These are phyloP conservation scores for Clarias fuscus DNA, from an alignment of 2,797 vertebrate species.

Conservation along the genomic window DNA sequence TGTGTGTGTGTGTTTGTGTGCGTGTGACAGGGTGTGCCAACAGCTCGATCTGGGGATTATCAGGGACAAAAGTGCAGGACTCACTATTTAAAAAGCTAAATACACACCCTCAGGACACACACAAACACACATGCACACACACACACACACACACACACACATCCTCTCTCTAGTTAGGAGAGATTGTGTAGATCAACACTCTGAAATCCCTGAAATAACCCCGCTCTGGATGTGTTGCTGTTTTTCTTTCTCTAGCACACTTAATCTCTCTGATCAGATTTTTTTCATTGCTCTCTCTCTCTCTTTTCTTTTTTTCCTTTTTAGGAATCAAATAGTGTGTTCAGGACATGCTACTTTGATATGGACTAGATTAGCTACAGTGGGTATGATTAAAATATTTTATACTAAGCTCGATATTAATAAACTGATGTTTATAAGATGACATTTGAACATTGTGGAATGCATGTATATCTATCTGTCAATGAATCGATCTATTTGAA, in stretches of 20 bases:
- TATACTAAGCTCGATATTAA: not conserved
- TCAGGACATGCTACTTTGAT: not conserved
- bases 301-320: too few species aligned
- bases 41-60: constrained; percentile 44
- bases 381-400: not conserved
- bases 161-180: not conserved
- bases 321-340: not conserved
- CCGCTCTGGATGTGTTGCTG: not conserved
- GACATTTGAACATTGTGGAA: too few species aligned
- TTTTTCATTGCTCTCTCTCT: not conserved
- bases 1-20: not conserved
- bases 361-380: not conserved
- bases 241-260: not conserved
- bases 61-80: constrained; percentile 34
- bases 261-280: not conserved
- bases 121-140: not conserved
- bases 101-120: constrained; percentile 39
- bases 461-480: not conserved
- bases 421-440: too few species aligned
- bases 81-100: constrained; percentile 21
- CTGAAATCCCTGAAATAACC: constrained; percentile 5
- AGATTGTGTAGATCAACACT: not conserved
- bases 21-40: constrained; percentile 3
- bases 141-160: not conserved
- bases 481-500: not conserved